Evolutionary conservation across 2,797 vertebrate species (phyloP), one percentile per base, ranked within the genome.

Genomic region (Pseudochirops corinnae): DNA sequence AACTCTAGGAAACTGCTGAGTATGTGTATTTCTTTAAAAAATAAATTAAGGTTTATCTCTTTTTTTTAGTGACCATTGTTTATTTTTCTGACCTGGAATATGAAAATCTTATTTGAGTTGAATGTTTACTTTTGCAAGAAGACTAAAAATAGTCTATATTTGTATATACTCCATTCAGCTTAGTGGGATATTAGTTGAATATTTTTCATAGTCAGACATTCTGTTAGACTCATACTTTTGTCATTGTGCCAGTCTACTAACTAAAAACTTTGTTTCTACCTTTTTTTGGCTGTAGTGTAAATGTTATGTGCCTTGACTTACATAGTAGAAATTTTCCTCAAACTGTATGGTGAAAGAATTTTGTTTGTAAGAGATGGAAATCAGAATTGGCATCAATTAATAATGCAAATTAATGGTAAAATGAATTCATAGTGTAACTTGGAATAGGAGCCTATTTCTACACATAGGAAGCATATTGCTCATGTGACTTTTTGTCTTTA

Each of bases 61-160:
- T 13, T 31, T 31, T 94, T 94, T 57, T 94, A 33, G 12, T 46
- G 93, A 52, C 28, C 90, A 94, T 74, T 93, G n/a, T 94, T 11
- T 93, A 6, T 93, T 93, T 33, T 62, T 33, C 92, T 93, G 67
- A 50, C 93, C 50, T 93, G 91, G 26, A 95, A 55, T 94, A 67
- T 92, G 56, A 95, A 50, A 91, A 50, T 93, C 60, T 82, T 1
- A 46, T 50, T 91, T 93, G 6, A 91, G 16, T 33, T 90, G 16
- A 55, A 26, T 92, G 29, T 74, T 91, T 60, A n/a, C 92, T 1
- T 39, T 16, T 92, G 91, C 16, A 74, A 74, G 18, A 67, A 74
- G n/a, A 39, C n/a, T 74, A 74, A 74, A 74, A 18, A 31, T 28
- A 56, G 18, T 24, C n/a, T 95, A 50, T 18, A 28, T 2, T 16